phyloP scores from a whole-genome alignment of 2,797 vertebrate species.

The Cuniculus paca region DNA sequence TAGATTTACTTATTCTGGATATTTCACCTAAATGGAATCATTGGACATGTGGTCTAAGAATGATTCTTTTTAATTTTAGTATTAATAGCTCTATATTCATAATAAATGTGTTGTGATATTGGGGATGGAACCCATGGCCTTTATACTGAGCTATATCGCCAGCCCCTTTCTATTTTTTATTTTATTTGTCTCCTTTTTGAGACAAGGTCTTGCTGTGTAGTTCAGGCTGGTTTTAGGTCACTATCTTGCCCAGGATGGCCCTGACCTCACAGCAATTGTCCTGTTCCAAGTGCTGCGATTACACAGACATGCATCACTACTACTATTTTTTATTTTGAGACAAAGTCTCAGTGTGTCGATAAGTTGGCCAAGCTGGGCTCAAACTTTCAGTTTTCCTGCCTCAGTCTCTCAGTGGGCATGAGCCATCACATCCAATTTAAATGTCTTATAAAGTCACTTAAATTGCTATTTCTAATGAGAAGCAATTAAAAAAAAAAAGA shows the following conservation, averaged over 20 bases:
- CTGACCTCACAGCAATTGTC: neutral
- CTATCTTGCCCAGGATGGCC: neutral
- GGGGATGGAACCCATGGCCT: neutral
- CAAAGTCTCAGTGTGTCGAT: neutral
- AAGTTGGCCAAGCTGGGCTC: neutral
- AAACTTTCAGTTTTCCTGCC: neutral
- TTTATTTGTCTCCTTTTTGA: neutral
- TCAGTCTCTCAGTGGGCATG: neutral
- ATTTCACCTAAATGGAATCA: neutral
- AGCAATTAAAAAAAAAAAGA: neutral
- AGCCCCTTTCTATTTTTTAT: neutral
- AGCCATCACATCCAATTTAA: neutral
- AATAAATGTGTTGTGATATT: neutral
- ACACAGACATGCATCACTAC: neutral
- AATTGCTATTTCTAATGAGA: slow-evolving; percentile 1
- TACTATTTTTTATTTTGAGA: neutral
- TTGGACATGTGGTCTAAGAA: too few species aligned
- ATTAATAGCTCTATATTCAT: neutral
- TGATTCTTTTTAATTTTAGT: too few species aligned
- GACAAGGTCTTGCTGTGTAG: neutral
- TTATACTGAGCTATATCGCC: neutral
- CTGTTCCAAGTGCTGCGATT: neutral
- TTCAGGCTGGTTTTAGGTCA: neutral
- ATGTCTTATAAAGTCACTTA: neutral
- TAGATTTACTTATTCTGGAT: neutral